These are phyloP conservation scores for Sinotaia quadrata DNA, from an alignment of 2,888 invertebrate genomes.

Conservation along the genomic window DNA sequence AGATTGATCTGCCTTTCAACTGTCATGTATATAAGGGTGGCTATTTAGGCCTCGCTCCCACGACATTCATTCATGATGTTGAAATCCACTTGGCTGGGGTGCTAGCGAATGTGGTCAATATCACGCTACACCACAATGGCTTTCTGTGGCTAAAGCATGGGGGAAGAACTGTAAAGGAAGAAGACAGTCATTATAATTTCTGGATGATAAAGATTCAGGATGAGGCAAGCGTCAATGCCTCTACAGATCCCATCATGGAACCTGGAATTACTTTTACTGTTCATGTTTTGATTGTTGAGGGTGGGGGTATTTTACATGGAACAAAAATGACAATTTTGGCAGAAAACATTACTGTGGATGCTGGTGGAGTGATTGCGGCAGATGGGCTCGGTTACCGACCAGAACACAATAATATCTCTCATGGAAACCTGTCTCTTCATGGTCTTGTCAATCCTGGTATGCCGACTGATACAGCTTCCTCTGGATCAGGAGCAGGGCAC, in stretches of 20 bases:
- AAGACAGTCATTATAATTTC: conserved; percentile 48
- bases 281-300: conserved; percentile 50
- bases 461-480: conserved; percentile 34
- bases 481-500: conserved; percentile 49
- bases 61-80: conserved; percentile 58
- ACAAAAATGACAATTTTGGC: conserved; percentile 47
- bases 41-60: conserved; percentile 53
- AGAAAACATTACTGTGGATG: conserved; percentile 58
- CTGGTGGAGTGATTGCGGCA: conserved; percentile 50
- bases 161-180: conserved; percentile 44
- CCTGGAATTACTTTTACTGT: conserved; percentile 50
- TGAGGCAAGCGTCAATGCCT: conserved; percentile 48
- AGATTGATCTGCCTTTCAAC: conserved; percentile 60
- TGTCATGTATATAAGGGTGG: conserved; percentile 53
- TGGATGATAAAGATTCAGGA: conserved; percentile 53
- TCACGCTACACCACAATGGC: conserved; percentile 57
- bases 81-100: conserved; percentile 56
- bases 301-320: conserved; percentile 57
- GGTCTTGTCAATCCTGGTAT: conserved; percentile 54
- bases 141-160: conserved; percentile 60
- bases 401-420: conserved; percentile 42
- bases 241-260: conserved; percentile 52
- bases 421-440: conserved; percentile 48
- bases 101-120: conserved; percentile 52
- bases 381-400: conserved; percentile 55